Evolutionary conservation across 2,113 vertebrate species (phyloP).

Genomic region (Illadopsis cleaveri): DNA sequence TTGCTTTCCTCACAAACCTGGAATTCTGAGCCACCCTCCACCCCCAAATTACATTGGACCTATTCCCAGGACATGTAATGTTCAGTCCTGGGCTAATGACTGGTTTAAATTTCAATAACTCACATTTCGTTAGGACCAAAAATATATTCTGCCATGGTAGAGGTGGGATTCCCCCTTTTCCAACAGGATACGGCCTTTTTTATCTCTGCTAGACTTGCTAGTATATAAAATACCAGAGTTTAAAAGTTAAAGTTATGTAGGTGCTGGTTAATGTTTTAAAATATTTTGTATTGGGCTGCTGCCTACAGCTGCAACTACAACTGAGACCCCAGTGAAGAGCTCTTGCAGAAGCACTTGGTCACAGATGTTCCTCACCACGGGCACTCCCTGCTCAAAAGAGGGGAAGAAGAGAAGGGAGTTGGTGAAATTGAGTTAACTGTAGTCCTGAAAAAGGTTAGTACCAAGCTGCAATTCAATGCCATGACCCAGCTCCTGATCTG

Average conservation of each 20-base stretch:
- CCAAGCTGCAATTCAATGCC: neutral
- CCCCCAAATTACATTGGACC: conserved; percentile 61
- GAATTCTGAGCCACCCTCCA: conserved; percentile 60
- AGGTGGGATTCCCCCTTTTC: conserved; percentile 44
- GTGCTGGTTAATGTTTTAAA: neutral
- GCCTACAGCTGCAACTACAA: neutral
- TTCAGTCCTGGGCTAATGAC: conserved; percentile 47
- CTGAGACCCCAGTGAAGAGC: neutral
- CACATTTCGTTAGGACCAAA: conserved; percentile 21
- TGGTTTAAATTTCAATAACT: conserved; percentile 53
- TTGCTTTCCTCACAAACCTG: conserved; percentile 64
- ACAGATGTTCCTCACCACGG: neutral
- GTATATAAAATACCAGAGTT: neutral
- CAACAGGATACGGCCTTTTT: neutral
- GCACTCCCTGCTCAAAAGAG: neutral
- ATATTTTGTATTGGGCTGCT: neutral
- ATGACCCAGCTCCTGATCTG: neutral
- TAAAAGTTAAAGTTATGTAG: neutral
- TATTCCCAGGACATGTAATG: conserved; percentile 51
- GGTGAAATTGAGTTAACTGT: neutral
- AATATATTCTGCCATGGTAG: neutral
- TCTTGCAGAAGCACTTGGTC: neutral
- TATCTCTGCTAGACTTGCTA: neutral
- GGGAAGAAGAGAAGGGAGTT: neutral
- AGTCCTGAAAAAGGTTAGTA: neutral